These are phyloP conservation scores for Symphodus melops DNA, from an alignment of 2,113 vertebrate genomes.

Conservation along the genomic window DNA sequence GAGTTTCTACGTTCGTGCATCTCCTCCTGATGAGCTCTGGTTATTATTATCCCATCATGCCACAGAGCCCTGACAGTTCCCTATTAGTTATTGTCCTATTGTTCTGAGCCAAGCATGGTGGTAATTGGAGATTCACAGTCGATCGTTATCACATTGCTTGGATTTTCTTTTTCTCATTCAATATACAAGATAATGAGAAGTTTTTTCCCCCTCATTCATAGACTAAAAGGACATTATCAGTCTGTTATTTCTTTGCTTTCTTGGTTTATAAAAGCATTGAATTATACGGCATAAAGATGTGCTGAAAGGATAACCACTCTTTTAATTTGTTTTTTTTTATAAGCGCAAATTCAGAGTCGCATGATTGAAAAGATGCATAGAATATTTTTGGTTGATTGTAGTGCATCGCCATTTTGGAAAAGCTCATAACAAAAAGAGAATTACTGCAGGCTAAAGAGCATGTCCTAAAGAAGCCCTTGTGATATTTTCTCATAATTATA, in stretches of 20 bases:
- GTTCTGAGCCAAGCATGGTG: slow-evolving; percentile 52
- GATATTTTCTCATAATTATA: slow-evolving; percentile 60
- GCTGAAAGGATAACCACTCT: slow-evolving; percentile 1
- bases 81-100: slow-evolving; percentile 64
- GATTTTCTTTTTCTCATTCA: slow-evolving; percentile 60
- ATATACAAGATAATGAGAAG: slow-evolving; percentile 61
- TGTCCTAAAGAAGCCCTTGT: slow-evolving; percentile 4
- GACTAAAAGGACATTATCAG: slow-evolving; percentile 35
- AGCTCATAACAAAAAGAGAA: slow-evolving; percentile 14
- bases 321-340: not conserved
- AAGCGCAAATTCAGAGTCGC: too few species aligned
- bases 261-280: slow-evolving; percentile 42
- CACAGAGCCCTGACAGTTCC: slow-evolving; percentile 56
- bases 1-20: slow-evolving; percentile 30
- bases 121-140: slow-evolving; percentile 75
- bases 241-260: slow-evolving; percentile 15
- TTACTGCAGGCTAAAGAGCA: slow-evolving; percentile 2
- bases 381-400: not conserved
- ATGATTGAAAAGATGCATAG: not conserved
- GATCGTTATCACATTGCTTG: slow-evolving; percentile 55
- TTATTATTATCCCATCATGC: slow-evolving; percentile 63
- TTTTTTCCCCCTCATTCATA: slow-evolving; percentile 47
- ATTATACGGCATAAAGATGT: slow-evolving; percentile 28
- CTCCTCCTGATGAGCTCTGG: slow-evolving; percentile 46
- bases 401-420: not conserved